Base-by-base conservation (phyloP, 1,140 invertebrate species). In the Charaxes varanes region DNA sequence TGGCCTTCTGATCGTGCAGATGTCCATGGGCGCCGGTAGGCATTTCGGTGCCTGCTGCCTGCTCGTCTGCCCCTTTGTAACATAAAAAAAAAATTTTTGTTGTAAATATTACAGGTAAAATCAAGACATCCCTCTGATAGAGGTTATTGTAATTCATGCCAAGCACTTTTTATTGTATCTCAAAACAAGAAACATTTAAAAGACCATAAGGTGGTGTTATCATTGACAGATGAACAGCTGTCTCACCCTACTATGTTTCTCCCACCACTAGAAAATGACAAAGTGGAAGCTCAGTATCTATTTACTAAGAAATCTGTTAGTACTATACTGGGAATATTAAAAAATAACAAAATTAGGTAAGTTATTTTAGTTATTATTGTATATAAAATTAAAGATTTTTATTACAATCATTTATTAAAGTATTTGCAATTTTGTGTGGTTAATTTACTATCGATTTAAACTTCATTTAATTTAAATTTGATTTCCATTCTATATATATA, bases 91-190 rank as follows among this genome's bases (percentile, higher is more conserved):
- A 4, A 23, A 4, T 8, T 23, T n/a, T 23, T 4, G 10, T 23
- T n/a, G 10, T n/a, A 7, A 19, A 19, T 19, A 4, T 62, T 66
- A 26, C 21, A 86, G 80, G 63, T 86, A 0, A 83, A 82, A 68
- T 51, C 61, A 14, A 42, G 59, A 14, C 62, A 73, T 24, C 34
- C 64, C 16, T 56, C 59, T 18, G 69, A 86, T 34, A 56, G 89
- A 60, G 66, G 68, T 0, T 93, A 89, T 53, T 94, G 90, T 51
- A 84, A 89, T 41, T 86, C 73, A 2, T 94, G 92, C 66, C 76
- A 86, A 15, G 79, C 84, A 49, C 76, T 93, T 21, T 83, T 89
- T 26, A 49, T 86, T 6, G 54, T 68, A 12, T 73, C 76, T 0
- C 52, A 71, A 37, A 65, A 46, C 8, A 78, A 58, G 38, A 78